A percentile compares a stretch with the other conserved stretches of the same genome.
Conservation (phyloP, 2,797 vertebrate species). For the Alfaro cultratus region DNA sequence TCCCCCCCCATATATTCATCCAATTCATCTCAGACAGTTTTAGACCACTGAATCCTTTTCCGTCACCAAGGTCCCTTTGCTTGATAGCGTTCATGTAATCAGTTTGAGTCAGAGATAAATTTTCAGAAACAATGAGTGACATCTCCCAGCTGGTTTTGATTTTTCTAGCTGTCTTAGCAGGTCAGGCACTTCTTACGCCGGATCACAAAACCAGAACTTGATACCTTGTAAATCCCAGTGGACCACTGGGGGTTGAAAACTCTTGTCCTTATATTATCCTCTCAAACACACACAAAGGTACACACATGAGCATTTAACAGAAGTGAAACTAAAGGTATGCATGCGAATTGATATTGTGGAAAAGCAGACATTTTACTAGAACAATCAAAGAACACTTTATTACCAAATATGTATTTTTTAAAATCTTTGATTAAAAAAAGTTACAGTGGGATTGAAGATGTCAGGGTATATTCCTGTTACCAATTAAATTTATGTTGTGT, state of each 20-base stretch:
- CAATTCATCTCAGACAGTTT: conserved; percentile 34
- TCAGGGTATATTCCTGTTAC: conserved; percentile 42
- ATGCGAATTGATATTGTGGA: conserved; percentile 7
- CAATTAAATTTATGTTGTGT: conserved; percentile 55
- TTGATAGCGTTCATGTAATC: conserved; percentile 58
- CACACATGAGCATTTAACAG: conserved; percentile 12
- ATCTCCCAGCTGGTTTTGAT: conserved; percentile 75
- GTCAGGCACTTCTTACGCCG: conserved; percentile 58
- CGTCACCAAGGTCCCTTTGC: conserved; percentile 28
- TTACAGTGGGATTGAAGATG: conserved; percentile 28
- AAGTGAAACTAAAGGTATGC: conserved; percentile 34
- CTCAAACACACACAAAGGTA: conserved; percentile 24
- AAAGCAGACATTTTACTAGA: conserved; percentile 11
- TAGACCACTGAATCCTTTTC: conserved; percentile 24
- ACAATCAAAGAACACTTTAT: conserved; percentile 14
- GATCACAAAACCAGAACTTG: conserved; percentile 65
- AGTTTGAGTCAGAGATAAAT: conserved; percentile 64
- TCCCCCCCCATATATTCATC: conserved; percentile 20
- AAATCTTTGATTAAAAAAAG: conserved; percentile 8
- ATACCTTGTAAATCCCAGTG: conserved; percentile 68
- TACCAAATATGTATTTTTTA: conserved; percentile 13
- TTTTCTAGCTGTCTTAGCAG: conserved; percentile 65
- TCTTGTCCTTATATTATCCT: conserved; percentile 50
- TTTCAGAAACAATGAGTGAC: conserved; percentile 69
- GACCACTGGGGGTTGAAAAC: conserved; percentile 54